Conservation (phyloP, 2,888 invertebrate genomes). For the Andrena trimmerana region DNA sequence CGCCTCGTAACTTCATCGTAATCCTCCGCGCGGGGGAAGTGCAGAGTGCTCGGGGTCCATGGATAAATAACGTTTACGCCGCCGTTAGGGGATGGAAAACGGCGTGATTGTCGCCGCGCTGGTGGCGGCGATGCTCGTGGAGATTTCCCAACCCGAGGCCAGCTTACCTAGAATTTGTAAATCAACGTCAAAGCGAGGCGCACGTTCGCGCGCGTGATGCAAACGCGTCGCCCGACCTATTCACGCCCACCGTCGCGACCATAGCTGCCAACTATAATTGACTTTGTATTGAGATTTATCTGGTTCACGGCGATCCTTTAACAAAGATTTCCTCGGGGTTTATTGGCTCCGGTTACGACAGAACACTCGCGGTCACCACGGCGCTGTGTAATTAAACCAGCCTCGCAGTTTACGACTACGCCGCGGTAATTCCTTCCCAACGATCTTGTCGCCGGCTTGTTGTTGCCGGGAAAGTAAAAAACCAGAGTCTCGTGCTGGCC, state of each 20-base stretch:
- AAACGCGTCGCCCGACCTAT: slow-evolving; percentile 68
- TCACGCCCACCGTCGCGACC: slow-evolving; percentile 67
- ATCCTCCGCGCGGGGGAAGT: not conserved
- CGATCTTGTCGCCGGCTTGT: slow-evolving; percentile 25
- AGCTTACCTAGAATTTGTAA: slow-evolving; percentile 68
- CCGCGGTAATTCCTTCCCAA: slow-evolving; percentile 24
- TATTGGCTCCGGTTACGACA: slow-evolving; percentile 49
- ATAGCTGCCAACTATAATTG: slow-evolving; percentile 69
- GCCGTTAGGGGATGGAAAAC: slow-evolving; percentile 13
- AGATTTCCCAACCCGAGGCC: slow-evolving; percentile 47
- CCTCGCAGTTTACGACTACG: slow-evolving; percentile 46
- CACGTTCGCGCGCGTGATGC: slow-evolving; percentile 55
- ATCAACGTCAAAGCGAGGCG: slow-evolving; percentile 53
- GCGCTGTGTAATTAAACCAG: slow-evolving; percentile 64
- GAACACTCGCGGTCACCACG: slow-evolving; percentile 46
- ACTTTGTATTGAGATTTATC: slow-evolving; percentile 74
- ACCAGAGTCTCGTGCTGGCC: not conserved
- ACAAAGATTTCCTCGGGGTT: slow-evolving; percentile 60
- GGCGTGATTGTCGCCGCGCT: not conserved
- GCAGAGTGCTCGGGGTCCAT: slow-evolving; percentile 6
- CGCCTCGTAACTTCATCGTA: slow-evolving; percentile 13
- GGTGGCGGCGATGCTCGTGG: slow-evolving; percentile 33
- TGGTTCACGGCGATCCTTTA: slow-evolving; percentile 63
- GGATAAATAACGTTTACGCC: slow-evolving; percentile 42
- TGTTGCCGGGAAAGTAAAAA: not conserved